phyloP scores from a whole-genome alignment of 2,797 vertebrate species.

The Eidolon dupreanum region DNA sequence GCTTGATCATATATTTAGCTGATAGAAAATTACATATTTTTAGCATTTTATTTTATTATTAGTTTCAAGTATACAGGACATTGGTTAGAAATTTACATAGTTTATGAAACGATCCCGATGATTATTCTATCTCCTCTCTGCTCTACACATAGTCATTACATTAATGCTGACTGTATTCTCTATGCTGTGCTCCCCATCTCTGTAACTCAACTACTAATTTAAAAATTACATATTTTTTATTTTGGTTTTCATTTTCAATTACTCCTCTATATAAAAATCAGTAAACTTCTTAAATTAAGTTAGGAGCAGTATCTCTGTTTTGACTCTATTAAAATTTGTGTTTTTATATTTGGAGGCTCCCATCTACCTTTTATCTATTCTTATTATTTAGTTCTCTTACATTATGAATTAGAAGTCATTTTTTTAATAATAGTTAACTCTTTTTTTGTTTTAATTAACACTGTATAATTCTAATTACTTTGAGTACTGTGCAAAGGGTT shows the following conservation, averaged over 20 bases:
- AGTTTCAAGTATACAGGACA: no score
- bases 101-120: no score
- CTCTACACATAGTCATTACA: no score
- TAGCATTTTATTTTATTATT: no score
- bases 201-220: not conserved
- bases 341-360: not conserved
- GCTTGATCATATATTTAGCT: not conserved
- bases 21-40: not conserved
- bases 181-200: no score
- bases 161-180: no score
- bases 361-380: not conserved
- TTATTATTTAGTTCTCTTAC: not conserved
- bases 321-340: not conserved
- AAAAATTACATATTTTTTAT: not conserved
- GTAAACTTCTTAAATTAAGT: not conserved
- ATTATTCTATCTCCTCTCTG: no score
- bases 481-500: not conserved
- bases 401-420: not conserved
- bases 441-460: not conserved
- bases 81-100: no score
- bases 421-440: not conserved
- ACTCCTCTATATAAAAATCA: not conserved
- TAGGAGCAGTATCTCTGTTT: not conserved
- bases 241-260: slow-evolving; percentile 4
- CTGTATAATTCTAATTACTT: not conserved